Base-by-base conservation (phyloP, 1,140 invertebrate genomes). In the Portunus trituberculatus region DNA sequence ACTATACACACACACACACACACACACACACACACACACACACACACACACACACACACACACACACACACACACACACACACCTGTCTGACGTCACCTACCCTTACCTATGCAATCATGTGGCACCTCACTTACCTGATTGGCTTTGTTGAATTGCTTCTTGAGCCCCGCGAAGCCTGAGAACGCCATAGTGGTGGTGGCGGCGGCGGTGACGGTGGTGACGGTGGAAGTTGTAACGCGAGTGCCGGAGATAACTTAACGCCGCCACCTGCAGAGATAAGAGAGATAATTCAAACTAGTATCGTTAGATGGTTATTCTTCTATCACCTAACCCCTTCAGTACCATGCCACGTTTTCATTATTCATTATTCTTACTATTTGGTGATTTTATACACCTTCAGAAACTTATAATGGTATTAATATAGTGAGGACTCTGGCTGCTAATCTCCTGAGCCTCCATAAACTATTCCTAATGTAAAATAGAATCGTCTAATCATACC, bases 131-230 rank as follows among this genome's bases (percentile, higher is more conserved):
- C 97, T 97, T 97, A 99, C 99, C 98, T 99, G 99, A 98, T 99
- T 99, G 96, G 99, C 99, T 98, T 99, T 99, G 97, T 99, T 99
- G 97, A 99, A 98, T 97, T 99, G 99, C 97, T 99, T 99, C 97
- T 99, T 99, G 92, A 99, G 98, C 96, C 99, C 99, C 96, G 99
- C 99, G 97, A 99, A 99, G 97, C 48, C 84, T 82, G 86, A 86
- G 96, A 88, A 97, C 95, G 84, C 90, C 88, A 91, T 94, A 82
- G 28, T 84, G 83, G 45, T 67, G 93, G 93, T 67, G 31, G 91
- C 25, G 48, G 31, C 20, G 59, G 59, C 20, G 59, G 59, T 76
- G 59, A 25, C 20, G 48, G 52, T 59, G 52, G 45, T 46, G 88
- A 39, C 46, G 28, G 88, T 28, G 4, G 52, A 59, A 20, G 52